These are phyloP conservation scores for Phrynosoma blainvillii DNA, from an alignment of 2,113 vertebrate genomes.

Conservation along the genomic window DNA sequence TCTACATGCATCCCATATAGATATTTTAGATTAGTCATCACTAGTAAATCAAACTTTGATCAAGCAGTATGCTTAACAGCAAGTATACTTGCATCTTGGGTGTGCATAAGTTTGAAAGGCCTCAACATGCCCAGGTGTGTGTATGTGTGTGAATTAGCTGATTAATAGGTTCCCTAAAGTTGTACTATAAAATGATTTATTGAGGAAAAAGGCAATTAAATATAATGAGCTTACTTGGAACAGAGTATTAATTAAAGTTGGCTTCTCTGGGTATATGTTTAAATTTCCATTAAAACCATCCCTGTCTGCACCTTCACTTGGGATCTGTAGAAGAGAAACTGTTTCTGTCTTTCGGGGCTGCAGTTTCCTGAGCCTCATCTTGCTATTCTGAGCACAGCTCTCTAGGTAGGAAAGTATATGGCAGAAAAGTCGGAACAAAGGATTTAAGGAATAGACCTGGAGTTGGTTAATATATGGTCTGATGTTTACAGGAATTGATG, in stretches of 20 bases:
- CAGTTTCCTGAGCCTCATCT: neutral
- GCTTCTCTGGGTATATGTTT: slow-evolving; percentile 39
- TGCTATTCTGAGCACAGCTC: neutral
- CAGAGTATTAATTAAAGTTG: slow-evolving; percentile 36
- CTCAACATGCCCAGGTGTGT: neutral
- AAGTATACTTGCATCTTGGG: neutral
- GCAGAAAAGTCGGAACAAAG: neutral
- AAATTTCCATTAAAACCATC: slow-evolving; percentile 7
- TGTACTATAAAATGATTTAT: slow-evolving; percentile 45
- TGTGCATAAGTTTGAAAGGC: slow-evolving; percentile 24
- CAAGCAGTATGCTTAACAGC: neutral
- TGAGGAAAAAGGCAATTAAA: slow-evolving; percentile 46
- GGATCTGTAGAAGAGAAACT: neutral
- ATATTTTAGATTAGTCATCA: slow-evolving; percentile 5
- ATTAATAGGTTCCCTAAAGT: slow-evolving; percentile 26
- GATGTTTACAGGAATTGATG: neutral
- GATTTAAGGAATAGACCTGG: neutral
- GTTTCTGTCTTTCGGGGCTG: neutral
- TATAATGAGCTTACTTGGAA: slow-evolving; percentile 29
- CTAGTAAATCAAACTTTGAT: neutral
- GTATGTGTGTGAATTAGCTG: neutral
- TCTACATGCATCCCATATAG: neutral
- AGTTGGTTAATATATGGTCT: neutral
- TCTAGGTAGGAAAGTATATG: neutral
- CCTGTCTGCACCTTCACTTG: slow-evolving; percentile 20